A percentile compares a stretch with the other conserved stretches of the same genome.
Evolutionary conservation across 2,888 invertebrate species (phyloP).

Genomic region (Tortrix viridana): DNA sequence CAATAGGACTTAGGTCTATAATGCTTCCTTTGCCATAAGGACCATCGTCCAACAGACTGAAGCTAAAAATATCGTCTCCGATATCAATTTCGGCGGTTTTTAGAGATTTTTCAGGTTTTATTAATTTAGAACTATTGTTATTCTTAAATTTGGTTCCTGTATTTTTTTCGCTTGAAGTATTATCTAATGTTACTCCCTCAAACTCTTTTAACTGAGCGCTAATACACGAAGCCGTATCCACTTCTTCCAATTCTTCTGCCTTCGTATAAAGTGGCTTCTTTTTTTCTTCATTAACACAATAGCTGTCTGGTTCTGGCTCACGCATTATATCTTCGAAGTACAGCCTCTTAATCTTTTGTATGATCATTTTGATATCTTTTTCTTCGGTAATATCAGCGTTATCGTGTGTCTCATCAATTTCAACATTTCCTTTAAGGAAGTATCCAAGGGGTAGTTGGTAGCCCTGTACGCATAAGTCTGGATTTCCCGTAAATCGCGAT

Average conservation of each 20-base stretch:
- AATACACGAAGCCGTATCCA: conserved; percentile 50
- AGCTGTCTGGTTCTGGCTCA: conserved; percentile 51
- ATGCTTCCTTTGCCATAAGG: conserved; percentile 40
- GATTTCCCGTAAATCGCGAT: conserved; percentile 49
- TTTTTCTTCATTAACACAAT: conserved; percentile 26
- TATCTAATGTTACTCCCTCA: conserved; percentile 48
- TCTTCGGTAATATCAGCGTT: conserved; percentile 53
- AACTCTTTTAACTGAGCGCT: conserved; percentile 55
- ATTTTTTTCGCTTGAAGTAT: neutral
- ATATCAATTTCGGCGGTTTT: conserved; percentile 20
- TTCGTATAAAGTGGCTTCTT: conserved; percentile 41
- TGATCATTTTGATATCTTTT: conserved; percentile 51
- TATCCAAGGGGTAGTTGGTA: conserved; percentile 60
- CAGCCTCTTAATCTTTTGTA: conserved; percentile 56
- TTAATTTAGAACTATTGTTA: conserved; percentile 38
- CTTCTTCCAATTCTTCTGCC: conserved; percentile 51
- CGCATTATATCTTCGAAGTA: conserved; percentile 58
- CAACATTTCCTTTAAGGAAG: conserved; percentile 64
- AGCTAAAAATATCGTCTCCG: conserved; percentile 44
- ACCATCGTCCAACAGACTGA: conserved; percentile 47
- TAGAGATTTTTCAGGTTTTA: conserved; percentile 43
- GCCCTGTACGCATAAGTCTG: conserved; percentile 62
- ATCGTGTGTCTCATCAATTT: conserved; percentile 52
- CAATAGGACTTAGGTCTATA: conserved; percentile 18
- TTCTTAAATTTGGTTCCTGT: neutral